These are phyloP conservation scores for Trichomycterus rosablanca DNA, from an alignment of 2,113 vertebrate genomes.

Conservation along the genomic window DNA sequence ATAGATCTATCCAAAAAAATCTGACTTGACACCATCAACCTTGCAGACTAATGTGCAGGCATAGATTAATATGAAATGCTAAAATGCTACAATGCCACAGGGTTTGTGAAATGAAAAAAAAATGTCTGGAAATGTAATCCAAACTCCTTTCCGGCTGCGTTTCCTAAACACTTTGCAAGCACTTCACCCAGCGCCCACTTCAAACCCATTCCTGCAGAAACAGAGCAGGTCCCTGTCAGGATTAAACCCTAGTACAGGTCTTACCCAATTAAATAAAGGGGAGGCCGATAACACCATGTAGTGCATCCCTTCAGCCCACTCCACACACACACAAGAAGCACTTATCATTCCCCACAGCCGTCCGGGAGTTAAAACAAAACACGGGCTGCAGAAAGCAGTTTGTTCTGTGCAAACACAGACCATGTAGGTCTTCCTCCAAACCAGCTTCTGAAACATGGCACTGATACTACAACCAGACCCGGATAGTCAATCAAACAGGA, in stretches of 20 bases:
- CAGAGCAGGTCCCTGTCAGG: conserved; percentile 3
- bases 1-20: no score
- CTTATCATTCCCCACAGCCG: conserved; percentile 29
- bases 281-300: conserved; percentile 4
- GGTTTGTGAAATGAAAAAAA: no score
- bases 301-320: conserved; percentile 12
- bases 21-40: no score
- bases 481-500: conserved; percentile 16
- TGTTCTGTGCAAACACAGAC: conserved; percentile 33
- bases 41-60: no score
- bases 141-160: not conserved
- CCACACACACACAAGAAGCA: conserved; percentile 24
- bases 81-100: no score
- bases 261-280: conserved; percentile 42
- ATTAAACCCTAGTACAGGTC: conserved; percentile 27
- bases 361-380: conserved; percentile 31
- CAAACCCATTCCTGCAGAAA: conserved; percentile 16
- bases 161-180: conserved; percentile 11
- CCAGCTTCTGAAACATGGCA: conserved; percentile 13
- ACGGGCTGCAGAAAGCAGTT: conserved; percentile 2
- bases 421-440: conserved; percentile 6
- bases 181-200: conserved; percentile 12
- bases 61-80: no score
- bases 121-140: no score
- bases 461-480: conserved; percentile 10